Evolutionary conservation across 2,888 invertebrate species (phyloP).

Genomic region (Penaeus monodon): DNA sequence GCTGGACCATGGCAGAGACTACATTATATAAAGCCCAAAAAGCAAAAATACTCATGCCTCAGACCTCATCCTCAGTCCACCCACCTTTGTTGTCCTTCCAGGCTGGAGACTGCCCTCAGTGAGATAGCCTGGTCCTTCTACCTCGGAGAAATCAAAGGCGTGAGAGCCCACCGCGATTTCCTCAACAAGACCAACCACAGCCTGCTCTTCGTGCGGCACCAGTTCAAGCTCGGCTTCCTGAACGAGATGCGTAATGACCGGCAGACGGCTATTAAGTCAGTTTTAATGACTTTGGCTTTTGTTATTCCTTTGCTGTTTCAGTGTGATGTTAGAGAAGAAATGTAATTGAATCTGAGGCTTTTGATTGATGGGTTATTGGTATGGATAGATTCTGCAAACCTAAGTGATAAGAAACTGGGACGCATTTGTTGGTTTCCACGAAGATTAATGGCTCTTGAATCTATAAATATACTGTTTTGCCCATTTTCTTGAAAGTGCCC

Average conservation of each 20-base stretch:
- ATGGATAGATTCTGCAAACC: too few relatives aligned
- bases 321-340: too few relatives aligned
- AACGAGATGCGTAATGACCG: constrained; percentile 93
- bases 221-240: constrained; percentile 96
- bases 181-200: constrained; percentile 92
- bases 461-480: too few relatives aligned
- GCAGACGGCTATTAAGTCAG: constrained; percentile 80
- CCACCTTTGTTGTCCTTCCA: constrained; percentile 68
- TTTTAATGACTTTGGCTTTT: not conserved
- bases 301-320: not conserved
- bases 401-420: too few relatives aligned
- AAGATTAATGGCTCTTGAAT: too few relatives aligned
- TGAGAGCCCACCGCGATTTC: constrained; percentile 90
- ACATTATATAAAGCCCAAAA: not conserved
- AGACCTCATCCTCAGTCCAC: too few relatives aligned
- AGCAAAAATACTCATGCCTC: too few relatives aligned
- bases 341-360: too few relatives aligned
- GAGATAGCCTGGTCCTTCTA: constrained; percentile 95
- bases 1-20: not conserved
- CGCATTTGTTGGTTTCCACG: too few relatives aligned
- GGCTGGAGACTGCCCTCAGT: constrained; percentile 92
- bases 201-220: constrained; percentile 92
- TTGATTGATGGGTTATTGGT: too few relatives aligned
- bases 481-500: too few relatives aligned
- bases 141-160: constrained; percentile 85